phyloP scores from a whole-genome alignment of 1,140 invertebrate genomes.

The Rhyzopertha dominica region DNA sequence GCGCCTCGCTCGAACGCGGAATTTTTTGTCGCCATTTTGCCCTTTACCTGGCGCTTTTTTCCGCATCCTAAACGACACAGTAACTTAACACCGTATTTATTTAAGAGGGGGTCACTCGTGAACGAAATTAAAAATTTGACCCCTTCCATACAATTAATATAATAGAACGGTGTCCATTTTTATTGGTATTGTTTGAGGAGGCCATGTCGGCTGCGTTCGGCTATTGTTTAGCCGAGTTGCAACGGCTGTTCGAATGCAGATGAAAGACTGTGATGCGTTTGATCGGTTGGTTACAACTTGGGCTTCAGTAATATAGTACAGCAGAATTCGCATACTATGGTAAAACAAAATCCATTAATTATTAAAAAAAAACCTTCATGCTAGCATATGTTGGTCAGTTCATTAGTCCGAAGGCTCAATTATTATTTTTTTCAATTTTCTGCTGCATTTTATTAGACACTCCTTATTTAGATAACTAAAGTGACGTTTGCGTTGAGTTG shows the following conservation, averaged over 20 bases:
- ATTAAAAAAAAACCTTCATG: no score
- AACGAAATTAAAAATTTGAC: constrained; percentile 17
- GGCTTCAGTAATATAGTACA: no score
- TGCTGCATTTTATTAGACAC: no score
- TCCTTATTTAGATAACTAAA: no score
- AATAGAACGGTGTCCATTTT: constrained; percentile 6
- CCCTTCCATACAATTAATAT: constrained; percentile 4
- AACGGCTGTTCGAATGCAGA: neutral
- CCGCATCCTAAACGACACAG: neutral
- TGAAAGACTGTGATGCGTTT: neutral
- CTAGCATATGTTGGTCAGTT: no score
- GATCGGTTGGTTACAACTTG: no score
- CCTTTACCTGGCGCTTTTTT: constrained; percentile 5
- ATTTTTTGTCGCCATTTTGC: constrained; percentile 15
- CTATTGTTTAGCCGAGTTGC: neutral
- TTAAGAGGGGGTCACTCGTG: constrained; percentile 11
- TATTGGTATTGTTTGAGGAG: neutral
- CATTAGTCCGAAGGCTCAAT: no score
- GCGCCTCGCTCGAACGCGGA: no score
- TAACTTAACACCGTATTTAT: constrained; percentile 17
- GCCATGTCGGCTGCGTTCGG: constrained; percentile 2
- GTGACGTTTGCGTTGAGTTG: no score
- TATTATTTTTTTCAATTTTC: no score
- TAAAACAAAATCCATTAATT: no score
- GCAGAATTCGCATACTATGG: no score